Percentiles rank a stretch among this genome's conserved stretches.
Conservation (phyloP, 2,888 invertebrate genomes). For the Carpatolechia fugitivella region DNA sequence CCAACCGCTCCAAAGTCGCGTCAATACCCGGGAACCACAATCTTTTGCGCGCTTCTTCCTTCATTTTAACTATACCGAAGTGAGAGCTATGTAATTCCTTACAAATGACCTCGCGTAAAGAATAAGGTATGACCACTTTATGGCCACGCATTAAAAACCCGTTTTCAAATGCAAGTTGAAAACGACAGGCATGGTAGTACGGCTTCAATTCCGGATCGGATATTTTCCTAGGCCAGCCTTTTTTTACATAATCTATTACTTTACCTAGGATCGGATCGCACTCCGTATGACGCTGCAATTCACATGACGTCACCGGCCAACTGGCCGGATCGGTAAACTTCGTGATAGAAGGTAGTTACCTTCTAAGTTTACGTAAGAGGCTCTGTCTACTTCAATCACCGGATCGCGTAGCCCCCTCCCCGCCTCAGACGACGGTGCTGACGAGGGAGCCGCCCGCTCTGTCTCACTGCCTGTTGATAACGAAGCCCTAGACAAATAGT, state of each 20-base stretch:
- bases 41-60: no score
- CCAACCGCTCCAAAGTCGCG: no score
- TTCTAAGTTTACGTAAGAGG: constrained; percentile 4
- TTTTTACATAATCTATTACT: constrained; percentile 5
- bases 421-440: no score
- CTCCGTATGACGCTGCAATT: constrained; percentile 6
- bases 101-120: no score
- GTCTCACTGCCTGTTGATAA: background rate
- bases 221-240: constrained; percentile 15
- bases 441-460: no score
- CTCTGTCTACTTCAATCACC: background rate
- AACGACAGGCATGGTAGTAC: constrained; percentile 11
- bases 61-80: no score
- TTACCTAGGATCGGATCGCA: background rate
- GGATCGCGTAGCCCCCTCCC: background rate
- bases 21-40: no score
- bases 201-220: constrained; percentile 1
- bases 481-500: background rate
- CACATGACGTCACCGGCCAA: constrained; percentile 2
- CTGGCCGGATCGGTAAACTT: no score
- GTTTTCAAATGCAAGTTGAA: constrained; percentile 13
- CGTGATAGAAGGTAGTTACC: no score
- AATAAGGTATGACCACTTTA: constrained; percentile 4
- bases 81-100: no score
- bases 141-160: constrained; percentile 12